Evolutionary conservation across 2,888 invertebrate species (phyloP).

Genomic region (Galerucella pusilla): DNA sequence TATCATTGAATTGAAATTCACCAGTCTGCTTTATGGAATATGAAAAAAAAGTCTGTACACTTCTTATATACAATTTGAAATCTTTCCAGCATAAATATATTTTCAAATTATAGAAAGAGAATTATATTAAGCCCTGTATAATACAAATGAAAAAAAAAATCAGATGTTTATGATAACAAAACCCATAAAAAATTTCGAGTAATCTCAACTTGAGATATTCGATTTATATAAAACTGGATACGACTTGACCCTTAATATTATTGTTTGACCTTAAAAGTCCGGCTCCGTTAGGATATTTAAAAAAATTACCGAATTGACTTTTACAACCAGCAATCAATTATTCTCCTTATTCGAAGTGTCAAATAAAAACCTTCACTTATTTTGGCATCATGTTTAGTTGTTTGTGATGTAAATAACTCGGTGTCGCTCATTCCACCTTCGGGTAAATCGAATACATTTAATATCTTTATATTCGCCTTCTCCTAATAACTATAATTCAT

Average conservation of each 20-base stretch:
- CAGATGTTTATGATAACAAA: background rate
- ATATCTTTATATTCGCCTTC: no score
- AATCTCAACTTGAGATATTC: background rate
- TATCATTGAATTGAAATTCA: no score
- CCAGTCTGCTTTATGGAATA: no score
- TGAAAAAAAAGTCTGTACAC: no score
- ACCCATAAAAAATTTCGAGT: background rate
- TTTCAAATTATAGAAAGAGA: background rate
- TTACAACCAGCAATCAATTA: conserved; percentile 8
- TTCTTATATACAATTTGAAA: background rate
- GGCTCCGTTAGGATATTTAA: background rate
- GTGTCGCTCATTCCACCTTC: no score
- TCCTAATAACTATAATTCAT: no score
- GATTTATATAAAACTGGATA: conserved; percentile 10
- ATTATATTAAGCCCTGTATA: background rate
- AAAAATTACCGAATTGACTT: background rate
- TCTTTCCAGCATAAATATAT: no score
- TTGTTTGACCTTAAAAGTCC: background rate
- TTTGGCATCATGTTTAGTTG: no score
- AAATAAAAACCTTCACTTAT: background rate
- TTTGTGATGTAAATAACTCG: no score
- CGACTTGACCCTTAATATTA: background rate
- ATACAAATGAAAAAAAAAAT: background rate
- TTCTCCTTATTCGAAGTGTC: conserved; percentile 6
- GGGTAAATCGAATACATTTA: no score